Conservation (phyloP, 1,140 invertebrate species). For the Sogatella furcifera region DNA sequence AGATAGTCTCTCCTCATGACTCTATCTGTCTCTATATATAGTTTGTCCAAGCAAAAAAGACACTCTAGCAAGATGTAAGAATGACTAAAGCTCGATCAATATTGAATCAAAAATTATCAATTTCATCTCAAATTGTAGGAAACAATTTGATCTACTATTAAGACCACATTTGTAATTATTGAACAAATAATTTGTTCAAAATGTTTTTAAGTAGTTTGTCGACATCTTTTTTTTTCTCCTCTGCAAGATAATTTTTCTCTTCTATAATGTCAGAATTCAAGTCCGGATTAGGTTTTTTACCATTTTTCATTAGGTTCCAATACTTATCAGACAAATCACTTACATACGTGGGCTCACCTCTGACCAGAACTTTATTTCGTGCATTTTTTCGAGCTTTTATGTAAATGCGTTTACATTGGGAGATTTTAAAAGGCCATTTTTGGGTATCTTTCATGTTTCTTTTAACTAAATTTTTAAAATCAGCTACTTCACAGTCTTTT, state of each 20-base stretch:
- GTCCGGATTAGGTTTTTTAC: neutral
- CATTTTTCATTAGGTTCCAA: neutral
- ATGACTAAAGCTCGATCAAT: no score
- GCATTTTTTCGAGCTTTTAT: conserved; percentile 7
- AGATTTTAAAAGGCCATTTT: conserved; percentile 17
- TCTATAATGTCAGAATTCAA: neutral
- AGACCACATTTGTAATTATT: no score
- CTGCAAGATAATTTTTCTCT: neutral
- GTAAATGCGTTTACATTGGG: conserved; percentile 13
- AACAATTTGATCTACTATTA: no score
- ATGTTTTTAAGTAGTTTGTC: conserved; percentile 6
- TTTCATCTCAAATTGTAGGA: no score
- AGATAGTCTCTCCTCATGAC: no score
- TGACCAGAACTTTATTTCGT: conserved; percentile 7
- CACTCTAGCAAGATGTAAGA: no score
- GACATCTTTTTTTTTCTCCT: conserved; percentile 5
- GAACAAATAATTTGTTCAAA: no score
- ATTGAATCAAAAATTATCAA: no score
- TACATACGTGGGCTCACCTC: conserved; percentile 7
- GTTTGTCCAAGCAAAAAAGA: no score
- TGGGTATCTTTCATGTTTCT: neutral
- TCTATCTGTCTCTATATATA: no score
- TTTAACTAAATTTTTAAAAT: conserved; percentile 8
- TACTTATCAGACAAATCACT: neutral
- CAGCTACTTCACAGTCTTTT: conserved; percentile 2